Percentiles rank a stretch among this genome's conserved stretches.
phyloP scores from a whole-genome alignment of 2,113 vertebrate genomes.

The Poeciliopsis occidentalis region DNA sequence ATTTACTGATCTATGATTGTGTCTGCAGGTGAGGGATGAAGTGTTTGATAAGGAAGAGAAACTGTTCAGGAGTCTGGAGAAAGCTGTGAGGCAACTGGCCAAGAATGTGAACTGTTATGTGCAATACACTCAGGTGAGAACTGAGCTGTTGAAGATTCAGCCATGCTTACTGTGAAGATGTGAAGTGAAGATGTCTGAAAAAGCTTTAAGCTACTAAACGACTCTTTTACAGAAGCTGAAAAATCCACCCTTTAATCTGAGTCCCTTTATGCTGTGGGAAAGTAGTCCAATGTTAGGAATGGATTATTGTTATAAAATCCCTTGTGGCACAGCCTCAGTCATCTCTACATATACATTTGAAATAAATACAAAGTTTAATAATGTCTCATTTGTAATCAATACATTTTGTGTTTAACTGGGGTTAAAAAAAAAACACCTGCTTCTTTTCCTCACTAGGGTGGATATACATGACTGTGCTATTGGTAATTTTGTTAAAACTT shows the following conservation, averaged over 20 bases:
- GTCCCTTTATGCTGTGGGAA: background rate
- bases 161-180: background rate
- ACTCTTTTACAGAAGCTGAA: background rate
- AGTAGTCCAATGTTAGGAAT: background rate
- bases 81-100: constrained; percentile 86
- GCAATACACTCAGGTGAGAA: constrained; percentile 84
- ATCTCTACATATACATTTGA: no score
- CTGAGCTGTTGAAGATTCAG: background rate
- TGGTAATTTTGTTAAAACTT: no score
- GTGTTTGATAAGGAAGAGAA: constrained; percentile 93
- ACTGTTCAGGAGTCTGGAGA: constrained; percentile 90
- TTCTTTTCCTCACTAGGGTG: background rate
- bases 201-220: background rate
- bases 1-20: background rate
- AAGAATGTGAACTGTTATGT: constrained; percentile 87
- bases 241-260: background rate
- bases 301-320: no score
- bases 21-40: constrained; percentile 90
- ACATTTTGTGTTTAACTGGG: background rate
- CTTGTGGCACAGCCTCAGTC: no score
- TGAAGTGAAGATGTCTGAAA: background rate
- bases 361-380: no score
- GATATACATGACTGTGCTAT: no score
- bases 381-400: no score
- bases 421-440: background rate